Evolutionary conservation across 2,797 vertebrate species (phyloP).

Genomic region (Myotis pilosus): DNA sequence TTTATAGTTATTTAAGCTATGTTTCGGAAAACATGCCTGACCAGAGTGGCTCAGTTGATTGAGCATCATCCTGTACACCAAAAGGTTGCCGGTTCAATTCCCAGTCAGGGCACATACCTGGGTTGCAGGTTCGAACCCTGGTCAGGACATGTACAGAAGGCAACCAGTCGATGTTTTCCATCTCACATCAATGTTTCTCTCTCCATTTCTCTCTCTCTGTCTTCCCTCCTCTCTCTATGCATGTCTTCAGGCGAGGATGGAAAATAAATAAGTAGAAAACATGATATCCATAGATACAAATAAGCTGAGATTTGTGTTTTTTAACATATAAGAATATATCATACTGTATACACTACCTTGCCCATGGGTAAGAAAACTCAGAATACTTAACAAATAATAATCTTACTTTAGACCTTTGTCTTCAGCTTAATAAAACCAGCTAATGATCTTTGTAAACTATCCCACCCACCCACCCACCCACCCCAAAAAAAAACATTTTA

Average conservation of each 20-base stretch:
- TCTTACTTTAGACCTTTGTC: neutral
- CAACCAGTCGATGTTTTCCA: too few relatives aligned
- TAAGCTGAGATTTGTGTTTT: neutral
- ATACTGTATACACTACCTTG: neutral
- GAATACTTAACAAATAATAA: neutral
- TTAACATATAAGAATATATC: neutral
- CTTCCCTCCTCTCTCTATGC: too few relatives aligned
- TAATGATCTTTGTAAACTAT: neutral
- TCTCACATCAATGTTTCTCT: too few relatives aligned
- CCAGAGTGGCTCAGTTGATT: too few relatives aligned
- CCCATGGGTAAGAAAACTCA: neutral
- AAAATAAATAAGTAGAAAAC: neutral
- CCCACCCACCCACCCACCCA: accelerated
- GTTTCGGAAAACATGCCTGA: neutral
- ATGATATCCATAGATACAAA: neutral
- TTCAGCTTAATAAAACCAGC: neutral
- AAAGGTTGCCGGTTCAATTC: too few relatives aligned
- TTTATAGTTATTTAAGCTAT: neutral
- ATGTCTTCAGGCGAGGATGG: too few relatives aligned
- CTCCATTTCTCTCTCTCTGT: too few relatives aligned
- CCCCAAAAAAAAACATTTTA: neutral
- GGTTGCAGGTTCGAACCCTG: too few relatives aligned
- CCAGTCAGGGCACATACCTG: too few relatives aligned
- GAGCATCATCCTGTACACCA: too few relatives aligned
- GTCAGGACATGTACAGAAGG: too few relatives aligned